phyloP scores from a whole-genome alignment of 2,113 vertebrate genomes.

The Pituophis catenifer region DNA sequence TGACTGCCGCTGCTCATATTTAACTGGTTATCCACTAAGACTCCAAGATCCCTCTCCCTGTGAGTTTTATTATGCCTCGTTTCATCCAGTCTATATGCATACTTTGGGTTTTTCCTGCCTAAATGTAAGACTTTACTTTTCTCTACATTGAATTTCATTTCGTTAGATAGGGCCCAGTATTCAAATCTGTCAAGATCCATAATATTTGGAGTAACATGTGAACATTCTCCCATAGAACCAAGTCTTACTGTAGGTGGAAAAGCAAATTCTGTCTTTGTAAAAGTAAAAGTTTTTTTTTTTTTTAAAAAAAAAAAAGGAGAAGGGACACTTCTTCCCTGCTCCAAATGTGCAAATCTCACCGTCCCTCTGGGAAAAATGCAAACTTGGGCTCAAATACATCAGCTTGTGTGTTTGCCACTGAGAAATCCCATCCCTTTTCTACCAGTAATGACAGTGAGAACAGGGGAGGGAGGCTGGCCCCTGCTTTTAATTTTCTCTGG shows the following conservation, averaged over 20 bases:
- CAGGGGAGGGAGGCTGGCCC: neutral
- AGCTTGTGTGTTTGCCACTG: neutral
- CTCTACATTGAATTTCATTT: no score
- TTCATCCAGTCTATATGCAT: no score
- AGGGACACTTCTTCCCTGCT: slow-evolving; percentile 23
- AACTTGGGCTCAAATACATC: slow-evolving; percentile 9
- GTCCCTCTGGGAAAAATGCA: slow-evolving; percentile 41
- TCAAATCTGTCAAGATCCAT: no score
- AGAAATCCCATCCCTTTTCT: slow-evolving; percentile 12
- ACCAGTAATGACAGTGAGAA: slow-evolving; percentile 1
- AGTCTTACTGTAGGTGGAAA: neutral
- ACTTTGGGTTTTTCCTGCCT: no score
- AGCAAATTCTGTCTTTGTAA: neutral
- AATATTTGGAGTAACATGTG: neutral
- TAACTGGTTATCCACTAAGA: no score
- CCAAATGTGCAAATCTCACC: slow-evolving; percentile 19
- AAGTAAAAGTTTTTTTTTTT: neutral
- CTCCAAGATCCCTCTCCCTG: no score
- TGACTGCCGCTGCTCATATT: no score
- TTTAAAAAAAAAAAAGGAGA: neutral
- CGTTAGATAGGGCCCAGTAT: no score
- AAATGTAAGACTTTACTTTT: no score
- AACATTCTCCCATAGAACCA: neutral
- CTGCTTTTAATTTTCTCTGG: slow-evolving; percentile 33
- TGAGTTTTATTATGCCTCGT: no score